A percentile compares a stretch with the other conserved stretches of the same genome.
Conservation (phyloP, 2,113 vertebrate genomes). For the Callorhinus ursinus region DNA sequence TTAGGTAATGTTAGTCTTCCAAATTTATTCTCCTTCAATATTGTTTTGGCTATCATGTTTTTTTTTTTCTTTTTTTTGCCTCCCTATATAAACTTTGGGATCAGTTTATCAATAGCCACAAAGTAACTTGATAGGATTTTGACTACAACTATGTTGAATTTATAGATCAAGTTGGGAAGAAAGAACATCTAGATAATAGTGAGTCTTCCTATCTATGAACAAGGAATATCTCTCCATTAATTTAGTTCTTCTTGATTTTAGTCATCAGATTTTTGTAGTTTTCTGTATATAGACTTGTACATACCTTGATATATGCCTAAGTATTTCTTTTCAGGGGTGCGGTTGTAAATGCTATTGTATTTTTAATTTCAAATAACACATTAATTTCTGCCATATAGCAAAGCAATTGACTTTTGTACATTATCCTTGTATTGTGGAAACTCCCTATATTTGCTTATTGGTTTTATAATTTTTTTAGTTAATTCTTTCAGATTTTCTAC, state of each 20-base stretch:
- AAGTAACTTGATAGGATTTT: not conserved
- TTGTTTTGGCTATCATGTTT: not conserved
- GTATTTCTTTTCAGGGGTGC: not conserved
- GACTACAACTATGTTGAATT: not conserved
- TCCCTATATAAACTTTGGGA: not conserved
- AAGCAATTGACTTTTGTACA: not conserved
- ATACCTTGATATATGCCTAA: not conserved
- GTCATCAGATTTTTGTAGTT: not conserved
- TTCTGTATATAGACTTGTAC: not conserved
- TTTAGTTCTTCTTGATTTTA: not conserved
- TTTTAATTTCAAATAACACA: not conserved
- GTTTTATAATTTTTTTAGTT: not conserved
- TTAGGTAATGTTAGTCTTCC: not conserved
- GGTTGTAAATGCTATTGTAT: not conserved
- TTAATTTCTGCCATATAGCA: not conserved
- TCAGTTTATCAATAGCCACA: not conserved
- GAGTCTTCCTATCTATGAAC: not conserved
- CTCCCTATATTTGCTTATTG: not conserved
- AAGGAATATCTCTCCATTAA: not conserved
- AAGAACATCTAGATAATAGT: not conserved
- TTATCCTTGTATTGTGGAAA: not conserved
- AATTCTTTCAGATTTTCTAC: not conserved
- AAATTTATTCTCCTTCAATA: not conserved
- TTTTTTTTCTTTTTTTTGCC: not conserved
- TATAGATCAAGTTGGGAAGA: not conserved